Base-by-base conservation (phyloP, 1,140 invertebrate species). In the Dolichoris vasculosae region DNA sequence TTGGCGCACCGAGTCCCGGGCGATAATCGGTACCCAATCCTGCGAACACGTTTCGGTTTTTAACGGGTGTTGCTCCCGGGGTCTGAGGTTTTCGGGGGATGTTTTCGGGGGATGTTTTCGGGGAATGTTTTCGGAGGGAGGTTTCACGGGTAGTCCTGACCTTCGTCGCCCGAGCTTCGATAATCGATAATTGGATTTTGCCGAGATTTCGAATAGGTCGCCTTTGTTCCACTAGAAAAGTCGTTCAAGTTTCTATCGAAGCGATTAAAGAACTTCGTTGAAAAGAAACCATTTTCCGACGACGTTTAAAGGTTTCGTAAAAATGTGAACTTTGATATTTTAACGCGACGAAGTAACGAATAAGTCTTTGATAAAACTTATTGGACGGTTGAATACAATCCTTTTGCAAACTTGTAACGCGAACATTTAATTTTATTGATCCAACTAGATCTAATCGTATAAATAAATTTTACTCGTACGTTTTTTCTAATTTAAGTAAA, bases 21-120 rank as follows among this genome's bases (percentile, higher is more conserved):
- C 95, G 78, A 98, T 97, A 77, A 97, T 95, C 6, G 97, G 97
- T 35, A 98, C 95, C 97, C 97, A 97, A 71, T 97, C 96, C 96
- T 96, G 84, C 8, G 87, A 86, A 88, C 79, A 86, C 83, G 20
- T 23, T 30, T 32, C 8, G 1, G 3, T 17, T 38, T 15, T 38
- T 35, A 30, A 69, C 17, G 9, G 2, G 4, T 17, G 15, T 17
- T 38, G 7, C 2, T 35, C 59, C 6, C 59, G 26, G 6, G 0
- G 15, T 17, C 26, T 1, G 32, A 9, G 3, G 38, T 35, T 69
- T 63, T 63, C 59, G 26, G 11, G 59, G 26, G 32, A 4, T 8
- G 1, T 69, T 17, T 30, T 32, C 67, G 63, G 2, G 0, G 2
- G 17, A 8, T 11, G 15, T 73, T 73, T 8, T 30, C 1, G 8